Base-by-base conservation (phyloP, 2,113 vertebrate species). In the Spilogale gracilis region DNA sequence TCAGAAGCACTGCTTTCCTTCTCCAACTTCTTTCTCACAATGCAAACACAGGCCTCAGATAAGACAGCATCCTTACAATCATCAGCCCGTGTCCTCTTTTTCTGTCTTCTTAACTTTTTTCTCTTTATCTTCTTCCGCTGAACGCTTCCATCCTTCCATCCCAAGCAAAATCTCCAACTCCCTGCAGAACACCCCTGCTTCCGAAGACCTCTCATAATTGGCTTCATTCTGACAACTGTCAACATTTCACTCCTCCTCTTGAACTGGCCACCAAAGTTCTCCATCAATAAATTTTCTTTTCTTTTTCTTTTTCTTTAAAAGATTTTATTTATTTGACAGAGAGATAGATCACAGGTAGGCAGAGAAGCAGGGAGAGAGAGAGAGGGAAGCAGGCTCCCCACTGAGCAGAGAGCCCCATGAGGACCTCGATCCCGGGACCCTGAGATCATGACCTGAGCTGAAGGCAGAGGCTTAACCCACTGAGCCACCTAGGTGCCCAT, bases 241-340 rank as follows among this genome's bases (percentile, higher is more conserved):
- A 54, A 92, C 18, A 89, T 94, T 81, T 89, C 25, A n/a, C 3
- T 0, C 2, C 7, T 45, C 27, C 21, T 25, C 52, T 82, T 82
- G 52, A 71, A 78, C 21, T 84, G 32, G 23, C 21, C 38, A 54
- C n/a, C 43, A 11, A 83, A 20, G 8, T 71, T 91, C 50, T 82
- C 83, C 45, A 48, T 74, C 43, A 79, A 13, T 60, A 14, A 89
- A 45, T 96, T 96, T 91, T 85, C 80, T 79, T 85, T 38, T 38
- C 38, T 38, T 38, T 38, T 38, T 38, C 38, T 38, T 38, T 38
- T 38, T 38, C 38, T 38, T 38, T 38, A 38, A 38, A 38, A 38
- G 38, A 38, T 38, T 38, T 38, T 38, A 38, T 38, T 38, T 38
- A 38, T 38, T 38, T 38, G 38, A 38, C 38, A 38, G 38, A 38